Base-by-base conservation (phyloP, 2,888 invertebrate species). In the Drosophila borborema region DNA sequence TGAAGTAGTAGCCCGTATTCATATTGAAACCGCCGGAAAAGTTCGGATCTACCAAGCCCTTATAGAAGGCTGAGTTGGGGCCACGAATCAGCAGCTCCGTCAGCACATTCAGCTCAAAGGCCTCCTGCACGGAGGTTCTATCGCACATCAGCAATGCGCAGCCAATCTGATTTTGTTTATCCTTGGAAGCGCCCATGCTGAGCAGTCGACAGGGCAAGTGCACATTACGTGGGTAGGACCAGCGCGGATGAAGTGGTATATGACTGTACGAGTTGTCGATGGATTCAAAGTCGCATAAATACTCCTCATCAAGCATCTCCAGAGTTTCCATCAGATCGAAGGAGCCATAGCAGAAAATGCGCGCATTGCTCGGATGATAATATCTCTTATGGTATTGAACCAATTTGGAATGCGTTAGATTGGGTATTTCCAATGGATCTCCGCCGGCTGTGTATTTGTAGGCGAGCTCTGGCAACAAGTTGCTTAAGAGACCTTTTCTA, bases 281-380 rank as follows among this genome's bases (percentile, higher is more conserved):
- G 74, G 93, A 94, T 0, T 94, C 92, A 76, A 94, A 95, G 48
- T 95, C 93, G 12, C 93, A 94, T 38, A 97, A 94, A 92, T 97
- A 97, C 58, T 95, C 93, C 16, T 95, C 94, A 87, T 98, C 95
- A 0, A 99, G 94, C 88, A 96, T 96, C 83, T 96, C 95, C 9
- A 99, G 94, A 72, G 97, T 96, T 18, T 95, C 94, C 79, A 95
- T 95, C 20, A 98, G 91, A 1, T 98, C 96, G 81, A 98, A 96
- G 90, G 97, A 97, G 0, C 99, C 99, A 92, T 99, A 99, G 0
- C 98, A 97, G 92, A 95, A 98, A 89, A 99, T 96, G 70, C 96
- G 95, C 2, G 97, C 95, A 93, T 99, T 99, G 80, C 97, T 97
- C 0, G 99, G 98, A 93, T 98, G 98, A 92, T 99, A 99, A 92